Evolutionary conservation across 2,888 invertebrate species (phyloP), one percentile per base, ranked within the genome.

Genomic region (Pandemis corylana): DNA sequence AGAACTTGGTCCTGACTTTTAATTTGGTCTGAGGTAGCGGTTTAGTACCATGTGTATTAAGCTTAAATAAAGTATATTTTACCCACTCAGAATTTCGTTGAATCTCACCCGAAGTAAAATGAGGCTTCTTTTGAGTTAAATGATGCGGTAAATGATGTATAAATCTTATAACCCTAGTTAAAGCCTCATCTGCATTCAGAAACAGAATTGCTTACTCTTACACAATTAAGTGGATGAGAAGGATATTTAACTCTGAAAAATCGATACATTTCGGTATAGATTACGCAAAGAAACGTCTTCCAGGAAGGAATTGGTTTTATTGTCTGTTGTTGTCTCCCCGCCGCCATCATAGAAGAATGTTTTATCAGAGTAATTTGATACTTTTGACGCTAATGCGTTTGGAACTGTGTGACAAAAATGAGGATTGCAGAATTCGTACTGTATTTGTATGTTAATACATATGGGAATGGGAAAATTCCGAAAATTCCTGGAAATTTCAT

Each of bases 121-220:
- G 42, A 51, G 62, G 28, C 10, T 5, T 51, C 36, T 49, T 20
- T 28, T 51, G 7, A 51, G 51, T 51, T 51, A 36, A n/a, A 68
- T 56, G 56, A 68, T 56, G 56, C 67, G 56, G 56, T 15, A 67
- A 68, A 68, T 56, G 12, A 41, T 56, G 42, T 44, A 42, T 68
- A 56, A 12, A 44, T 56, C 20, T 41, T 41, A 15, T 51, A 53
- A 67, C 46, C 12, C 12, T 12, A 20, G 20, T 20, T 3, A 12
- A 46, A 46, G 20, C 46, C 6, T 46, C 46, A 64, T 46, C 12
- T 64, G 46, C 46, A 12, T 64, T 64, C 15, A 3, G 12, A 15
- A 46, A 28, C 46, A 46, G 28, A 46, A 64, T 64, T 46, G 44
- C 9, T 61, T 64, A 28, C 15, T 20, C 12, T 20, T 5, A 42